Percentiles rank a stretch among this genome's conserved stretches.
These are phyloP conservation scores for Chalcis sispes DNA, from an alignment of 2,888 invertebrate species.

Conservation along the genomic window DNA sequence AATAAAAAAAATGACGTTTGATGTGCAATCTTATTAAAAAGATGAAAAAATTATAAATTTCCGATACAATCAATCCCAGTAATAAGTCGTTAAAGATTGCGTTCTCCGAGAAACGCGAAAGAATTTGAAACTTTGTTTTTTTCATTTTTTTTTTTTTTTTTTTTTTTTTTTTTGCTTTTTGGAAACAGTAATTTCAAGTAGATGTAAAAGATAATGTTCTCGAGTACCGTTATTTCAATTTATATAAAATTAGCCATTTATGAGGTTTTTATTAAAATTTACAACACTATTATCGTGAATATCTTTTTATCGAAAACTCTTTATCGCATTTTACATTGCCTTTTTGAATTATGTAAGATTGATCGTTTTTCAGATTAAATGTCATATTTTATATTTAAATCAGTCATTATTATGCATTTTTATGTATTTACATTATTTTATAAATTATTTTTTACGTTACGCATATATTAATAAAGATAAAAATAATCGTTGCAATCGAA, in stretches of 20 bases:
- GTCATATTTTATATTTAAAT: too few relatives aligned
- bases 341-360: too few relatives aligned
- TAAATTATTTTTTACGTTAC: too few relatives aligned
- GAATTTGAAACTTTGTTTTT: not conserved
- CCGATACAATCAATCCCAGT: constrained; percentile 3
- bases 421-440: too few relatives aligned
- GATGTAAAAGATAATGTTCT: constrained; percentile 12
- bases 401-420: too few relatives aligned
- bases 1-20: constrained; percentile 11
- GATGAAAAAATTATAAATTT: constrained; percentile 1
- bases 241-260: not conserved
- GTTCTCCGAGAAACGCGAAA: not conserved
- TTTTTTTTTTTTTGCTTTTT: not conserved
- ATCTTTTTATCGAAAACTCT: too few relatives aligned
- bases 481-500: too few relatives aligned
- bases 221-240: constrained; percentile 10
- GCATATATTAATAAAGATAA: too few relatives aligned
- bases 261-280: not conserved
- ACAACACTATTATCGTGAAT: too few relatives aligned
- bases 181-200: constrained; percentile 5
- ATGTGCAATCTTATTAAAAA: not conserved
- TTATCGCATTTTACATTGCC: too few relatives aligned
- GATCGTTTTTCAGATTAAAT: too few relatives aligned
- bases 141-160: not conserved
- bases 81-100: not conserved